Evolutionary conservation across 2,797 vertebrate species (phyloP), one percentile per base, ranked within the genome.

Genomic region (Danio jaintianensis): DNA sequence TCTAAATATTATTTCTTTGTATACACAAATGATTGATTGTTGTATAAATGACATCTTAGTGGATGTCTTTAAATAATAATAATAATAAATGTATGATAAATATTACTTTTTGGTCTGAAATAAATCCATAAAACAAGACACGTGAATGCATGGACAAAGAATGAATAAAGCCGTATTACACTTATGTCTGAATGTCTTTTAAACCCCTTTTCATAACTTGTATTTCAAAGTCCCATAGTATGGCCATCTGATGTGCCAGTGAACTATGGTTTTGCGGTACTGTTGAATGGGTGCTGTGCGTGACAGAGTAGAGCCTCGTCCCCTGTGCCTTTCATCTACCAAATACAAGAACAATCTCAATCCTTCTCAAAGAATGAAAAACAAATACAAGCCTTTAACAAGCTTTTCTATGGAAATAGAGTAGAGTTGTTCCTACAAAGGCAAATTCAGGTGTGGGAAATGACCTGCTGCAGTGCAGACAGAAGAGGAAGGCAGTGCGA

Each of bases 331-430:
- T 82, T 81, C 13, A 79, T 77, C 62, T 83, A 42, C 20, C 42
- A 81, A 56, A 55, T 55, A 64, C 6, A 66, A 36, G 9, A 56
- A 71, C 67, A 59, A 75, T 47, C 55, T 68, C 70, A 61, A 74
- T 11, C 0, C 20, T 29, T 73, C 63, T 48, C 12, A 79, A 83
- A 80, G 70, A 56, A 16, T 20, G 18, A 55, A 56, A 79, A 72
- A 74, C 50, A 82, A 58, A 72, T 42, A 72, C 10, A 72, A 42
- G 29, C 7, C 62, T 76, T 76, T 83, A 66, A 59, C 20, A 82
- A 62, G 13, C 20, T 12, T 48, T 64, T 63, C 11, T 45, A 73
- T 73, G 58, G 7, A 50, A 52, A 48, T 29, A 58, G 10, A 55
- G 16, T 16, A 50, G 38, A 77, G 68, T 29, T 15, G 45, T 42